Base-by-base conservation (phyloP, 1,140 invertebrate genomes). In the Ooceraea biroi region DNA sequence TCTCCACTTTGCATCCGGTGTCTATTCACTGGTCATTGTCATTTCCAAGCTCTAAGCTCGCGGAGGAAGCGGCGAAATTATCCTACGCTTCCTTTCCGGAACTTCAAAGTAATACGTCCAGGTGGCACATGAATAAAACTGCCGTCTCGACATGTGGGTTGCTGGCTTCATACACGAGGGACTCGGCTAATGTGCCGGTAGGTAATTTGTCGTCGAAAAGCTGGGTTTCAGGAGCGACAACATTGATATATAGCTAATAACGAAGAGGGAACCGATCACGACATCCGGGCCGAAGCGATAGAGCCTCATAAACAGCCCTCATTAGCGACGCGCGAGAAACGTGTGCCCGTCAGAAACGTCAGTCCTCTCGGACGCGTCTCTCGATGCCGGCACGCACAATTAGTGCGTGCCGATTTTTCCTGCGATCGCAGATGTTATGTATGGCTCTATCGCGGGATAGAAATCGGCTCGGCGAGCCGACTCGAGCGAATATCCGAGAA, bases 81-180 rank as follows among this genome's bases (percentile, higher is more conserved):
- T 44, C 74, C 74, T 50, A 27, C n/a, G 60, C 36, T 78, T 61
- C 71, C 41, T 68, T 57, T 69, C 52, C 12, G 30, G 11, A 17
- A 87, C 83, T 66, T n/a, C 76, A 80, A 74, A 19, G 22, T 72
- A 52, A 82, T 86, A 68, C 25, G n/a, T 68, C 74, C 55, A 80
- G 19, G 27, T 85, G 83, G 63, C 78, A 85, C 58, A 57, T 89
- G 83, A 91, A 90, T 91, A 85, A 85, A 89, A 89, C 69, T 83
- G 61, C 73, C 52, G 14, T 72, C 60, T 22, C 65, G 58, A 86
- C 84, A 89, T 89, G 80, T 91, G 85, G 90, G 90, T 92, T 89
- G 71, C 83, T 78, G 82, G 69, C 84, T 92, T 91, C 80, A 91
- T 90, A 92, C 89, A 85, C 84, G 84, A 91, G 60, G 68, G 76